Evolutionary conservation across 2,113 vertebrate species (phyloP), one percentile per base, ranked within the genome.

Genomic region (Nycticorax nycticorax): DNA sequence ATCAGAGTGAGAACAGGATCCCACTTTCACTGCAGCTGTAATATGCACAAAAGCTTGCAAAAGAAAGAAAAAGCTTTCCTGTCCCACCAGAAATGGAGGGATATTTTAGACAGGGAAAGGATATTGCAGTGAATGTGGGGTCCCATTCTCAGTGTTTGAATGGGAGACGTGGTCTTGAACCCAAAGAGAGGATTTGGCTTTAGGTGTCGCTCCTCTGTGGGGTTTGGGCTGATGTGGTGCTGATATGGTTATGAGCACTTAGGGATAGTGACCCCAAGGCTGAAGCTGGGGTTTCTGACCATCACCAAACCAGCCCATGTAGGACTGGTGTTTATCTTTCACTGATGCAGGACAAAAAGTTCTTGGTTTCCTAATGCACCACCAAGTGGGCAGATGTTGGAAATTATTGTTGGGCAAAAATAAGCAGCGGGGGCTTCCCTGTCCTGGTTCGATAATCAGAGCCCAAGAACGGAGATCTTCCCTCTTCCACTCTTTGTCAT

Each of bases 1-100:
- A 64, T 26, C 0, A 0, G 18, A 69, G 16, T 59, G 32, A 76
- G 52, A 73, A 37, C 1, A 5, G 33, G 33, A 32, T 72, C 5
- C 7, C 39, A 13, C 8, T 6, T 78, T 57, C 15, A 33, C 55
- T 85, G 24, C 35, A 64, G 26, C 6, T 53, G 4, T 28, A 20
- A 32, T 15, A 28, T 9, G 30, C 21, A 73, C 32, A 74, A 78
- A 81, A 45, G 43, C 10, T 81, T 93, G 28, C 19, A 88, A 43
- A 9, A n/a, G 33, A 50, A 59, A 21, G 30, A 47, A 26, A 50
- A 87, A 64, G 3, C 15, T 72, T 37, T 30, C 23, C 24, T 37
- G 13, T 48, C 21, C 37, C 21, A 28, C 20, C 8, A 10, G 37
- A 81, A 87, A 63, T 1, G 2, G 21, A 59, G 32, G 10, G 17